phyloP scores from a whole-genome alignment of 2,797 vertebrate genomes.

The Syndactyla subalaris region DNA sequence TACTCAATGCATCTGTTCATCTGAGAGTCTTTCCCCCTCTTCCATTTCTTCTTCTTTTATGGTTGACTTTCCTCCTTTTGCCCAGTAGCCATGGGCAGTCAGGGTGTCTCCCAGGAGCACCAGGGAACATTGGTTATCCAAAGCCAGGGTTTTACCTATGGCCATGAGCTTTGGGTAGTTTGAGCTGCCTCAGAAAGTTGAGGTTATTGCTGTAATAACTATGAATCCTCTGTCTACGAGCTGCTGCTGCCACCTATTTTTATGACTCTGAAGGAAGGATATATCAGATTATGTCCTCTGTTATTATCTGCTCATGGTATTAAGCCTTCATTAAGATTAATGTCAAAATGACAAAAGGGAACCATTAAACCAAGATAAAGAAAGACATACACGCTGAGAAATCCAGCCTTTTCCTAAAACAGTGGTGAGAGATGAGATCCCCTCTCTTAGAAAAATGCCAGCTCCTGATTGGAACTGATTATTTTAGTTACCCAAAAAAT shows the following conservation, averaged over 20 bases:
- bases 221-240: background rate
- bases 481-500: background rate
- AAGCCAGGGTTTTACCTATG: background rate
- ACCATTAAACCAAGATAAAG: background rate
- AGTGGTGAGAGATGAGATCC: background rate
- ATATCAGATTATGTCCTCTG: background rate
- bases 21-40: background rate
- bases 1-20: background rate
- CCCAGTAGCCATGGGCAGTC: background rate
- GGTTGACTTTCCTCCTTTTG: background rate
- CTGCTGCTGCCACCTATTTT: constrained; percentile 10
- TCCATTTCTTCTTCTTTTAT: background rate
- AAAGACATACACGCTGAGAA: background rate
- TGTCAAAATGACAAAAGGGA: background rate
- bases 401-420: background rate
- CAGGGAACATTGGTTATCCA: background rate
- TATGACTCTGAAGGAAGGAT: background rate
- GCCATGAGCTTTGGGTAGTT: background rate
- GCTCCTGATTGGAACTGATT: background rate
- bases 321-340: background rate
- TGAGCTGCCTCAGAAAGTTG: background rate
- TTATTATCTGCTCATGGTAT: background rate
- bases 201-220: background rate
- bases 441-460: background rate
- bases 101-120: background rate